Evolutionary conservation across 2,888 invertebrate genomes (phyloP).

Genomic region (Aelia acuminata): DNA sequence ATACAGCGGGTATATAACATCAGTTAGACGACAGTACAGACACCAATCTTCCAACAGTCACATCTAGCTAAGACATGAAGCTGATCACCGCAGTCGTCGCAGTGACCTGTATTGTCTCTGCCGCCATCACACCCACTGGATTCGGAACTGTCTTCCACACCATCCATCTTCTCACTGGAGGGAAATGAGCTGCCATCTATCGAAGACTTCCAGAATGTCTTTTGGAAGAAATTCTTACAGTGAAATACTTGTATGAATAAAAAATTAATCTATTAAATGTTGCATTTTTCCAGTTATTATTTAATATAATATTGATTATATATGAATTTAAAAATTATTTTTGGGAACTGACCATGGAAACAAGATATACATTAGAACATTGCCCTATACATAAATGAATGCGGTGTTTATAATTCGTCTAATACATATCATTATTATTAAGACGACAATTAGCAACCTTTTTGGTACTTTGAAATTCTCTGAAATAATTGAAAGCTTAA

Average conservation of each 20-base stretch:
- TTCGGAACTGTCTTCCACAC: conserved; percentile 33
- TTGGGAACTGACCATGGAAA: too few species aligned
- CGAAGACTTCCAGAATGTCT: not conserved
- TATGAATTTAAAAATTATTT: too few species aligned
- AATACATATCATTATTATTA: too few species aligned
- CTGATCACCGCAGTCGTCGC: not conserved
- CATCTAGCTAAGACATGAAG: not conserved
- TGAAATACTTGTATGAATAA: not conserved
- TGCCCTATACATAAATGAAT: too few species aligned
- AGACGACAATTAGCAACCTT: too few species aligned
- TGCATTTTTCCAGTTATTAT: not conserved
- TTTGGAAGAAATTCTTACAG: too few species aligned
- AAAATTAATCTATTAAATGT: not conserved
- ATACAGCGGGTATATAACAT: not conserved
- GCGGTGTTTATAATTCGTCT: too few species aligned
- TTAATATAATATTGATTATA: too few species aligned
- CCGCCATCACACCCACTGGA: conserved; percentile 17
- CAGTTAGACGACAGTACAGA: not conserved
- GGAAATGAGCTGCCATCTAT: not conserved
- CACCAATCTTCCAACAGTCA: not conserved
- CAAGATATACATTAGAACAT: too few species aligned
- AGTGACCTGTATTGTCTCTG: conserved; percentile 2
- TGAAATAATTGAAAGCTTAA: too few species aligned
- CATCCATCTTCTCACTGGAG: conserved; percentile 33
- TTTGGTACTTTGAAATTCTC: too few species aligned